phyloP scores from a whole-genome alignment of 2,888 invertebrate genomes.

The Hirudinaria manillensis region DNA sequence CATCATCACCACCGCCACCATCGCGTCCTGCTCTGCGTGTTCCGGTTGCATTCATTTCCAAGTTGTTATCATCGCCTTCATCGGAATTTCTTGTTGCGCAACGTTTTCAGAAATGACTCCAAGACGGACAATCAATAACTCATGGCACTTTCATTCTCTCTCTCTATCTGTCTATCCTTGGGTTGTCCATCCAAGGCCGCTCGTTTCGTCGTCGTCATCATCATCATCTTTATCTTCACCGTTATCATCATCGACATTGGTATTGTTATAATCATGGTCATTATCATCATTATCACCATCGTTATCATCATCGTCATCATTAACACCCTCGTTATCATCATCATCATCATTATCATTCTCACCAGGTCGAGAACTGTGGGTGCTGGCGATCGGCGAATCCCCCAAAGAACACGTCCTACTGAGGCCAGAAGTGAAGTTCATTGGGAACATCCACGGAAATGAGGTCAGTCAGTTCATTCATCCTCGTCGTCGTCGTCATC shows the following conservation, averaged over 20 bases:
- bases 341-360: background rate
- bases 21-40: too few relatives aligned
- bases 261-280: background rate
- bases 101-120: too few relatives aligned
- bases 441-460: slow-evolving; percentile 53
- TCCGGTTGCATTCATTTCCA: too few relatives aligned
- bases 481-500: too few relatives aligned
- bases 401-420: slow-evolving; percentile 41
- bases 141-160: background rate
- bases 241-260: background rate
- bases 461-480: slow-evolving; percentile 42
- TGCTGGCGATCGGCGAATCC: slow-evolving; percentile 65
- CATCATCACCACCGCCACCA: too few relatives aligned
- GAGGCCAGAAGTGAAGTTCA: slow-evolving; percentile 46
- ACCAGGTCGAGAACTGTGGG: slow-evolving; percentile 82
- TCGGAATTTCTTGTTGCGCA: too few relatives aligned
- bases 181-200: background rate
- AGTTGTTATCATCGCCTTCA: too few relatives aligned
- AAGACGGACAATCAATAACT: background rate
- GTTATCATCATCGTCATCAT: background rate
- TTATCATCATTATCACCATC: background rate
- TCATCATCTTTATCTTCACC: background rate
- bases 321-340: background rate
- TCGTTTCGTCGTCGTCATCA: background rate
- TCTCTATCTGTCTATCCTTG: background rate